phyloP scores from a whole-genome alignment of 2,797 vertebrate species.

The Alca torda region DNA sequence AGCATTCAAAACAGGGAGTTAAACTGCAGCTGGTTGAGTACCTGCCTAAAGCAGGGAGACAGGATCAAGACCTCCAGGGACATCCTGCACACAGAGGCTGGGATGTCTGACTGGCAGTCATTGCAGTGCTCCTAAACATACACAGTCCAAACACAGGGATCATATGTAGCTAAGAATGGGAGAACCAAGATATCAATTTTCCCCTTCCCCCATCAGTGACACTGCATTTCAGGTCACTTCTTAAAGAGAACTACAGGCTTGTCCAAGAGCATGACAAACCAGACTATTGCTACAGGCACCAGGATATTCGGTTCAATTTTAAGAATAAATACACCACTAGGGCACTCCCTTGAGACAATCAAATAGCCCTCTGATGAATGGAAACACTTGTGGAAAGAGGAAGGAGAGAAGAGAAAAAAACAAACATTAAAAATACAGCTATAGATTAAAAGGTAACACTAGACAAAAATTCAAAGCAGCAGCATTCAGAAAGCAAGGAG shows the following conservation, averaged over 20 bases:
- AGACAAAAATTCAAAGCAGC: background rate
- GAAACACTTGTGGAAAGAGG: background rate
- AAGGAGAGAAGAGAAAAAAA: background rate
- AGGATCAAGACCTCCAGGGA: accelerated
- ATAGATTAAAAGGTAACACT: background rate
- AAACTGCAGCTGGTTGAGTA: background rate
- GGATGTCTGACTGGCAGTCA: background rate
- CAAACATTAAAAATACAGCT: background rate
- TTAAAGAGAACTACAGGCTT: background rate
- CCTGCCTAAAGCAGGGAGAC: background rate
- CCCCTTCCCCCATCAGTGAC: background rate
- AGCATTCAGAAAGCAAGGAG: background rate
- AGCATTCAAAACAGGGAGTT: background rate
- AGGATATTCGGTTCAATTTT: background rate
- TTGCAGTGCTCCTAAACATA: background rate
- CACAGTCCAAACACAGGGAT: background rate
- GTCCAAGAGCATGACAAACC: background rate
- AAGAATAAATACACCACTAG: background rate
- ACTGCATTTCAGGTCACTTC: background rate
- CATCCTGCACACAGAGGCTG: accelerated
- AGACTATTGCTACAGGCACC: background rate
- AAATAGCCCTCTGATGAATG: background rate
- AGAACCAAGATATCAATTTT: background rate
- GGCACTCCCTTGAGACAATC: background rate
- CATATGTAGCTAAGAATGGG: background rate